These are phyloP conservation scores for Carettochelys insculpta DNA, from an alignment of 2,113 vertebrate genomes.

Conservation along the genomic window DNA sequence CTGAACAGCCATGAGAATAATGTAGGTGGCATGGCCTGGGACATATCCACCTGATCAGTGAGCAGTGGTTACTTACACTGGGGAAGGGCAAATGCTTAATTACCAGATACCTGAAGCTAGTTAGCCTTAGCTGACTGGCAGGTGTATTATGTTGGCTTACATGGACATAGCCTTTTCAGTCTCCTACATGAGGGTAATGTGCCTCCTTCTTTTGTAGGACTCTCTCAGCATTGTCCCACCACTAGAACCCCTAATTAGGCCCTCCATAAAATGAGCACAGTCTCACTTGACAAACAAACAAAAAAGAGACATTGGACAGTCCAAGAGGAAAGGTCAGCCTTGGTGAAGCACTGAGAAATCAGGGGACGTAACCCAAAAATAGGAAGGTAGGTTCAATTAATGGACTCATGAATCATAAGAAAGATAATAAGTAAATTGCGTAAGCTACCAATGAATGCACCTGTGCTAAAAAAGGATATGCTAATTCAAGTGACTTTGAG, in stretches of 20 bases:
- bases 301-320: not conserved
- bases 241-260: not conserved
- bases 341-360: not conserved
- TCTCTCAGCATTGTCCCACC: not conserved
- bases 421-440: not conserved
- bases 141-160: not conserved
- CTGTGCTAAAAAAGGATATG: not conserved
- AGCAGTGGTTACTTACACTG: accelerated
- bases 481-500: not conserved
- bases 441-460: accelerated
- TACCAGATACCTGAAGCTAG: accelerated
- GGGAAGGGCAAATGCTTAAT: not conserved
- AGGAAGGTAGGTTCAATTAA: not conserved
- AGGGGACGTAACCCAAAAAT: accelerated
- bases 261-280: conserved; percentile 31
- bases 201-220: not conserved
- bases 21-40: not conserved
- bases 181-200: not conserved
- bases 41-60: not conserved
- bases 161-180: not conserved
- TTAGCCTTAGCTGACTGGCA: not conserved
- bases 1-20: not conserved
- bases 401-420: not conserved
- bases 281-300: not conserved
- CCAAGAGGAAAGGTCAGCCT: not conserved